These are phyloP conservation scores for Ectropis grisescens DNA, from an alignment of 1,140 invertebrate genomes.

Conservation along the genomic window DNA sequence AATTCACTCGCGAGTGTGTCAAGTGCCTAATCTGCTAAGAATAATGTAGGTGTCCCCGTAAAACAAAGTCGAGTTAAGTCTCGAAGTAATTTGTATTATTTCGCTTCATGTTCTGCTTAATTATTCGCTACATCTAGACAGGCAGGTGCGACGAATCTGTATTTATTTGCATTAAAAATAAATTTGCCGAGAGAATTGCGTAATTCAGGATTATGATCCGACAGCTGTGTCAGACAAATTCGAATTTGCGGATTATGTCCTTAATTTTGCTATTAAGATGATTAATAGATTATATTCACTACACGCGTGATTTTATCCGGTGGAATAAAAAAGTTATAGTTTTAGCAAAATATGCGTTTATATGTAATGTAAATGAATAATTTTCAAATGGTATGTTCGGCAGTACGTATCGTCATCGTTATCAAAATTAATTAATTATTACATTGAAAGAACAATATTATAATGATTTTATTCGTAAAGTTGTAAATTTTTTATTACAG, in stretches of 20 bases:
- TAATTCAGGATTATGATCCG: conserved; percentile 44
- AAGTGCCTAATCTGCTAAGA: conserved; percentile 22
- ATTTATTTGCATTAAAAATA: conserved; percentile 65
- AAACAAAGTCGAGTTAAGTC: conserved; percentile 35
- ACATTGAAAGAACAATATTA: too few species aligned
- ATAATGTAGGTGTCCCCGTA: conserved; percentile 20
- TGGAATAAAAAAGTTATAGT: too few species aligned
- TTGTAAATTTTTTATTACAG: too few species aligned
- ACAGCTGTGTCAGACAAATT: conserved; percentile 46
- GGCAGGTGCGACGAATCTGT: conserved; percentile 58
- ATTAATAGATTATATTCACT: conserved; percentile 17
- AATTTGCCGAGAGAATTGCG: conserved; percentile 44
- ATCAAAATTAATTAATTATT: too few species aligned
- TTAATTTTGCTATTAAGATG: conserved; percentile 29
- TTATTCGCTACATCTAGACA: conserved; percentile 46
- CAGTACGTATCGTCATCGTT: too few species aligned
- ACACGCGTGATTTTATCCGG: too few species aligned
- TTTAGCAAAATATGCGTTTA: too few species aligned
- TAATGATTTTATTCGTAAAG: too few species aligned
- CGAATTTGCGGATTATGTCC: conserved; percentile 36
- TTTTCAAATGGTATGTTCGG: too few species aligned
- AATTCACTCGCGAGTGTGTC: conserved; percentile 10
- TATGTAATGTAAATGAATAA: too few species aligned
- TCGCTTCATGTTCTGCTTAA: conserved; percentile 43
- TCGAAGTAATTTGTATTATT: conserved; percentile 46